Conservation (phyloP, 2,113 vertebrate species). For the Aspiorhynchus laticeps region DNA sequence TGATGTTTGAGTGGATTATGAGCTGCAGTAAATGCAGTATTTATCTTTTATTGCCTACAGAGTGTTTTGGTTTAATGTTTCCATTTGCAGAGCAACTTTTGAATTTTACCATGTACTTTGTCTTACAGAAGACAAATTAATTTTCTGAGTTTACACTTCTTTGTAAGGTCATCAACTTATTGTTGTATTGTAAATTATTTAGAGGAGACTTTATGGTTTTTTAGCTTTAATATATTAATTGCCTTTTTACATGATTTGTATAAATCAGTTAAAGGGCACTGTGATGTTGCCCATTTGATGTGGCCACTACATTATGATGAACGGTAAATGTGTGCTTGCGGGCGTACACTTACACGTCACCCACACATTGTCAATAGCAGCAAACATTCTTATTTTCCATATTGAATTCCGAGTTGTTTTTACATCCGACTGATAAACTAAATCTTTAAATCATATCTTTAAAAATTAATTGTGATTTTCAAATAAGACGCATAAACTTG, state of each 20-base stretch:
- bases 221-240: background rate
- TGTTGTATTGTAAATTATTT: background rate
- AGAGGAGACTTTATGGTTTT: background rate
- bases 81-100: background rate
- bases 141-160: background rate
- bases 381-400: no score
- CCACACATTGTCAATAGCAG: no score
- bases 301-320: no score
- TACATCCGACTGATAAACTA: no score
- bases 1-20: conserved; percentile 3
- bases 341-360: no score
- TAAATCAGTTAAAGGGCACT: background rate
- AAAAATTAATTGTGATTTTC: no score
- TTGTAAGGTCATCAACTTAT: background rate
- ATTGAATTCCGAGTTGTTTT: no score
- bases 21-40: background rate
- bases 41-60: conserved; percentile 2
- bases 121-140: background rate
- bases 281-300: no score
- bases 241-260: background rate
- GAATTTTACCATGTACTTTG: conserved; percentile 3
- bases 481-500: no score
- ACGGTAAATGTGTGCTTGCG: no score
- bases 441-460: no score
- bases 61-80: conserved; percentile 16